Conservation (phyloP, 2,888 invertebrate genomes). For the Isoperla grammatica region DNA sequence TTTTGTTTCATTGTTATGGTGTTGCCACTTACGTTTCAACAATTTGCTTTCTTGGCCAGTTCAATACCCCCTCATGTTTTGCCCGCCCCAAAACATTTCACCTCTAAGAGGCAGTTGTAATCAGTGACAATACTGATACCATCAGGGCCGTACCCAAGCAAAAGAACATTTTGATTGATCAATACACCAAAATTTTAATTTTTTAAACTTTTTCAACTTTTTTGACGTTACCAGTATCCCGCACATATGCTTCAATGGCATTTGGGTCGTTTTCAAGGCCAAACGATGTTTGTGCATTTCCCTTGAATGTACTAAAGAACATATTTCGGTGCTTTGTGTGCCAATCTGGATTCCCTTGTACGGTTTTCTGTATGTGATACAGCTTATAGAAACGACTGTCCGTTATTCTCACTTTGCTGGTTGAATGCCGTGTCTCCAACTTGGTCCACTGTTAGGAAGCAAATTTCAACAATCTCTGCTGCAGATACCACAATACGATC, state of each 20-base stretch:
- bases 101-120: not conserved
- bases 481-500: not conserved
- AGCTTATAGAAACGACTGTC: not conserved
- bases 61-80: not conserved
- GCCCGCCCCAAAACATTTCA: not conserved
- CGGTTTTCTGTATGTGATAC: not conserved
- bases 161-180: not conserved
- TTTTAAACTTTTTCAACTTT: no score
- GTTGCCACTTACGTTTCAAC: not conserved
- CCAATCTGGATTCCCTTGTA: not conserved
- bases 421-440: no score
- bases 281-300: not conserved
- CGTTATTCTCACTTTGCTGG: no score
- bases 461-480: no score
- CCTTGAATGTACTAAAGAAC: not conserved
- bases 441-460: no score
- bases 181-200: not conserved
- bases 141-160: conserved; percentile 4
- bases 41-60: not conserved
- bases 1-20: not conserved
- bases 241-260: not conserved
- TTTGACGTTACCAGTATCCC: not conserved
- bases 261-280: not conserved
- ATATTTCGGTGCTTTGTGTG: not conserved
- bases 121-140: not conserved